These are phyloP conservation scores for Salvator merianae DNA, from an alignment of 2,113 vertebrate genomes.

Conservation along the genomic window DNA sequence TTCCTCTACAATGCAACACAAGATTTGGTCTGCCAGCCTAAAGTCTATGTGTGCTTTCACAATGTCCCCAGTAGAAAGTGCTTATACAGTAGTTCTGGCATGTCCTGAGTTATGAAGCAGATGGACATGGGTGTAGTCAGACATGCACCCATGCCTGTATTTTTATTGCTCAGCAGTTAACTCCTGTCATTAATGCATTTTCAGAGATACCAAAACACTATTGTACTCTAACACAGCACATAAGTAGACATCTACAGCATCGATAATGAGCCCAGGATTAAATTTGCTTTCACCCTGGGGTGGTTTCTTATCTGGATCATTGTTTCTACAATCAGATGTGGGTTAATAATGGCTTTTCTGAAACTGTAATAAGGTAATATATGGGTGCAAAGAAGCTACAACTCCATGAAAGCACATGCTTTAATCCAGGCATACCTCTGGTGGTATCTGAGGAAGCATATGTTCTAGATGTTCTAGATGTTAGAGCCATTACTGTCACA, in stretches of 20 bases:
- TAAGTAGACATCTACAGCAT: background rate
- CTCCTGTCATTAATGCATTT: background rate
- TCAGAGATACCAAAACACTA: background rate
- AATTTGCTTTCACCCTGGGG: background rate
- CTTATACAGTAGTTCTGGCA: background rate
- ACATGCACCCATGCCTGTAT: accelerated
- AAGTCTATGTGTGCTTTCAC: background rate
- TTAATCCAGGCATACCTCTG: background rate
- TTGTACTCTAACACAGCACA: no score
- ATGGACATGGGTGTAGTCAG: background rate
- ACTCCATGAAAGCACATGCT: no score
- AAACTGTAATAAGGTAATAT: background rate
- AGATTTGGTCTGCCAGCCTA: background rate
- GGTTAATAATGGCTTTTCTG: background rate
- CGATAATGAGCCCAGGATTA: background rate
- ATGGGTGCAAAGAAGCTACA: no score
- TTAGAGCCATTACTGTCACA: background rate
- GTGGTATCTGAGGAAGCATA: background rate
- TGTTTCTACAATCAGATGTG: background rate
- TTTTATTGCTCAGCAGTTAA: background rate
- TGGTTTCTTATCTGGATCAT: background rate
- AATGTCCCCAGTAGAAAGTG: background rate
- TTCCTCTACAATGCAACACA: background rate
- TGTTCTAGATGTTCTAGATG: background rate
- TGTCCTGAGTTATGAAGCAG: background rate